A percentile compares a stretch with the other conserved stretches of the same genome.
Conservation (phyloP, 2,888 invertebrate genomes). For the Oeneis ivallda region DNA sequence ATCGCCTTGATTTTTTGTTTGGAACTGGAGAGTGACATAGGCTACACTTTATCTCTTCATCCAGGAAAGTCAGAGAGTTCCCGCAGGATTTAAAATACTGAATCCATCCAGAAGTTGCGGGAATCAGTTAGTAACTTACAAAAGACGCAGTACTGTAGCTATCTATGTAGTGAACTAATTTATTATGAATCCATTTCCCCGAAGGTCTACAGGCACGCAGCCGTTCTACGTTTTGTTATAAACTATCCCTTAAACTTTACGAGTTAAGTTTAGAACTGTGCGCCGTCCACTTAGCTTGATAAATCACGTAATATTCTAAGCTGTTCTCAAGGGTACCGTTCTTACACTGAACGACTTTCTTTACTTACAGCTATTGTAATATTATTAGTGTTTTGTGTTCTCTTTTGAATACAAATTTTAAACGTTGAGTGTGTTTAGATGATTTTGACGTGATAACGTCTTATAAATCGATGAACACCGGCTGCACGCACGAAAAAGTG, state of each 20-base stretch:
- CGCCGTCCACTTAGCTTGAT: neutral
- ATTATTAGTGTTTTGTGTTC: neutral
- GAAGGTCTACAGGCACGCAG: conserved; percentile 1
- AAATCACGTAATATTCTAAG: conserved; percentile 5
- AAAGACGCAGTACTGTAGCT: neutral
- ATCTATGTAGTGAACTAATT: neutral
- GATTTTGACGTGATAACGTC: too few species aligned
- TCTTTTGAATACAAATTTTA: neutral
- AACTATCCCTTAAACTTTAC: conserved; percentile 6
- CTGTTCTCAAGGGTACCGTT: neutral
- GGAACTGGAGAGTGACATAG: too few species aligned
- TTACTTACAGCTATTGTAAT: neutral
- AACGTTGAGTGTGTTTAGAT: too few species aligned
- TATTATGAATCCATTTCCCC: conserved; percentile 4
- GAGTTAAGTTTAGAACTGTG: conserved; percentile 13
- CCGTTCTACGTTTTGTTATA: neutral
- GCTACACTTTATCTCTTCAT: too few species aligned
- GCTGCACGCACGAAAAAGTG: too few species aligned
- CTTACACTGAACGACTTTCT: neutral
- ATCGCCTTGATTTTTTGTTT: too few species aligned
- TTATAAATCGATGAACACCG: too few species aligned
- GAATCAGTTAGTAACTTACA: too few species aligned
- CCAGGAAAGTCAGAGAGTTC: too few species aligned
- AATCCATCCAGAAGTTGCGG: too few species aligned
- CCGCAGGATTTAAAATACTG: too few species aligned